Percentiles rank a stretch among this genome's conserved stretches.
phyloP scores from a whole-genome alignment of 2,113 vertebrate genomes.

The Xiphophorus hellerii region DNA sequence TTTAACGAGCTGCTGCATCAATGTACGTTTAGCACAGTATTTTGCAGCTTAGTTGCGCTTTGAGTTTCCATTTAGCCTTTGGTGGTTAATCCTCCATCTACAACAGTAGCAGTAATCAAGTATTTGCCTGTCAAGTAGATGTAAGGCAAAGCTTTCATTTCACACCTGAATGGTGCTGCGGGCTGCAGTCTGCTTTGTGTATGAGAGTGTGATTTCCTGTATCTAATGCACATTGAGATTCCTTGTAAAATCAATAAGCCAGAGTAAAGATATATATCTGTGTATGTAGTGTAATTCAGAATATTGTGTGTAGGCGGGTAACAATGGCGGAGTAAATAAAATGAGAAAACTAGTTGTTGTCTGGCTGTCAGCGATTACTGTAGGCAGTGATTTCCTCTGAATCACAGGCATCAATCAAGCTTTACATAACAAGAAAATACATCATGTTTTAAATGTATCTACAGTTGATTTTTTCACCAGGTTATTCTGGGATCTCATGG shows the following conservation, averaged over 20 bases:
- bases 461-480: neutral
- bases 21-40: neutral
- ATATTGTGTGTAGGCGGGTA: constrained; percentile 20
- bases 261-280: constrained; percentile 27
- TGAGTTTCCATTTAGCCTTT: constrained; percentile 26
- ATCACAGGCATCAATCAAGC: neutral
- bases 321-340: constrained; percentile 9
- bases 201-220: constrained; percentile 15
- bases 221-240: constrained; percentile 17
- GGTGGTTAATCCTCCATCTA: constrained; percentile 41
- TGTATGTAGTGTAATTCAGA: constrained; percentile 21
- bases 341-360: constrained; percentile 10
- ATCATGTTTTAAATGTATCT: neutral
- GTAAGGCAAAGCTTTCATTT: constrained; percentile 56
- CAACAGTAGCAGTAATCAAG: constrained; percentile 36
- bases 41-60: constrained; percentile 24
- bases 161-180: constrained; percentile 45
- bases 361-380: constrained; percentile 4
- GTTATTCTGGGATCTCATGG: neutral
- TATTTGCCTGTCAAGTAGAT: constrained; percentile 45
- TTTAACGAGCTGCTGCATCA: constrained; percentile 7
- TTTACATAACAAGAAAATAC: neutral
- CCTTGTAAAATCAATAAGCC: constrained; percentile 43
- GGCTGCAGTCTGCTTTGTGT: neutral
- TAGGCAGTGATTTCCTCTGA: constrained; percentile 18